A percentile compares a stretch with the other conserved stretches of the same genome.
phyloP scores from a whole-genome alignment of 1,140 invertebrate species.

The Aphaenogaster floridana region DNA sequence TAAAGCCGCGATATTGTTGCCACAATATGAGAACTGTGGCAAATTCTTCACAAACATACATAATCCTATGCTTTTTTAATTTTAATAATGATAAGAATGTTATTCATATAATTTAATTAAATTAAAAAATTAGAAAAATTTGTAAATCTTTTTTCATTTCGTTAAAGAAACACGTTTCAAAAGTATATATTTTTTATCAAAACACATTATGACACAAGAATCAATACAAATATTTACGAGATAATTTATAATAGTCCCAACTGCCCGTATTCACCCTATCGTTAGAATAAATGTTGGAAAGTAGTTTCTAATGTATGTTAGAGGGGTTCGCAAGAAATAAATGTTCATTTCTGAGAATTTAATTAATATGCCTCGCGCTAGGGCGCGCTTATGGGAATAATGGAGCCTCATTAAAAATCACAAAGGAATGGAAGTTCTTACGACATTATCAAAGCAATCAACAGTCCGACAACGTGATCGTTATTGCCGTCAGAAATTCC shows the following conservation, averaged over 20 bases:
- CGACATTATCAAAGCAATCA: conserved; percentile 64
- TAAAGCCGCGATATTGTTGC: background rate
- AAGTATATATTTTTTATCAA: background rate
- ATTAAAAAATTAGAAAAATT: background rate
- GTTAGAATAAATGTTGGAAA: background rate
- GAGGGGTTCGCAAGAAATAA: background rate
- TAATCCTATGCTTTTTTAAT: background rate
- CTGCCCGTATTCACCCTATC: background rate
- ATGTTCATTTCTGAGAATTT: background rate
- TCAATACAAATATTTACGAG: background rate
- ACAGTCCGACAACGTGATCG: conserved; percentile 41
- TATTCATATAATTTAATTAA: background rate
- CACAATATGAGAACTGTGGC: background rate
- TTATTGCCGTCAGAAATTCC: conserved; percentile 43
- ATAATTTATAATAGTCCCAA: background rate
- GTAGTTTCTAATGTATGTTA: conserved; percentile 2
- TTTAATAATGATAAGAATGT: background rate
- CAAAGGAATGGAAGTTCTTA: conserved; percentile 27
- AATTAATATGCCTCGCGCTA: conserved; percentile 41
- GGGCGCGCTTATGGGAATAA: background rate
- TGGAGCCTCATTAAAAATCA: conserved; percentile 33
- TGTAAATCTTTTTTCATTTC: background rate
- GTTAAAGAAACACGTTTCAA: background rate
- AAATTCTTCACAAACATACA: background rate
- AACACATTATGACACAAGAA: background rate